A percentile compares a stretch with the other conserved stretches of the same genome.
Evolutionary conservation across 2,888 invertebrate genomes (phyloP).

Genomic region (Mallateleia sp.): DNA sequence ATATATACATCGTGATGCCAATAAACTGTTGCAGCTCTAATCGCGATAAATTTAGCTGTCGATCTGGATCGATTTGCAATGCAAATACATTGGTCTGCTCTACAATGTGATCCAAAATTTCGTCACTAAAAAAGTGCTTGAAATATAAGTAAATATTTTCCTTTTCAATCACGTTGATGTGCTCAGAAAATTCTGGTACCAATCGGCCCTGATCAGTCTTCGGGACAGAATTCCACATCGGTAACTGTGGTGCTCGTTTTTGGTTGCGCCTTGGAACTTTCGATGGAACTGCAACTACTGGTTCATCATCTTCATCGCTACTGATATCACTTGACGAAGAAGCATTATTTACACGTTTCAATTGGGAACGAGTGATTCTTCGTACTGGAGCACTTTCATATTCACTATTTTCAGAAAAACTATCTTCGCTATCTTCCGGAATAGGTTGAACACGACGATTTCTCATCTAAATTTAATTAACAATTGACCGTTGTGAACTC

Average conservation of each 20-base stretch:
- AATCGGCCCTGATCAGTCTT: slow-evolving; percentile 28
- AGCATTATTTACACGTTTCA: no score
- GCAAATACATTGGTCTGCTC: slow-evolving; percentile 40
- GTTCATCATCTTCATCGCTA: slow-evolving; percentile 41
- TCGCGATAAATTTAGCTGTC: slow-evolving; percentile 38
- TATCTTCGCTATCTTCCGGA: slow-evolving; percentile 42
- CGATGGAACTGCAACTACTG: slow-evolving; percentile 7
- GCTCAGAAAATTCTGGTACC: slow-evolving; percentile 21
- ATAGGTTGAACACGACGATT: slow-evolving; percentile 39
- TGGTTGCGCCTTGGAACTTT: slow-evolving; percentile 25
- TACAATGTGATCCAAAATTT: slow-evolving; percentile 35
- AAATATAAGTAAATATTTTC: slow-evolving; percentile 39
- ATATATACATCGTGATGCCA: slow-evolving; percentile 45
- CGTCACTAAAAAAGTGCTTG: slow-evolving; percentile 37
- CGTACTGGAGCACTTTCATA: no score
- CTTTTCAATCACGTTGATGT: slow-evolving; percentile 23
- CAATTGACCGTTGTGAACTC: no score
- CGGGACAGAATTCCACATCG: slow-evolving; percentile 43
- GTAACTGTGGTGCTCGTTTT: slow-evolving; percentile 32
- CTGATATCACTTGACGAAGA: slow-evolving; percentile 20
- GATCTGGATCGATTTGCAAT: slow-evolving; percentile 28
- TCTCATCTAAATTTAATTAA: slow-evolving; percentile 50
- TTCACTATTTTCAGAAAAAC: slow-evolving; percentile 43
- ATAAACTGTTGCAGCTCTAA: slow-evolving; percentile 52
- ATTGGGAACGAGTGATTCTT: no score